Evolutionary conservation across 1,140 invertebrate genomes (phyloP).

Genomic region (Branchinecta lindahli): DNA sequence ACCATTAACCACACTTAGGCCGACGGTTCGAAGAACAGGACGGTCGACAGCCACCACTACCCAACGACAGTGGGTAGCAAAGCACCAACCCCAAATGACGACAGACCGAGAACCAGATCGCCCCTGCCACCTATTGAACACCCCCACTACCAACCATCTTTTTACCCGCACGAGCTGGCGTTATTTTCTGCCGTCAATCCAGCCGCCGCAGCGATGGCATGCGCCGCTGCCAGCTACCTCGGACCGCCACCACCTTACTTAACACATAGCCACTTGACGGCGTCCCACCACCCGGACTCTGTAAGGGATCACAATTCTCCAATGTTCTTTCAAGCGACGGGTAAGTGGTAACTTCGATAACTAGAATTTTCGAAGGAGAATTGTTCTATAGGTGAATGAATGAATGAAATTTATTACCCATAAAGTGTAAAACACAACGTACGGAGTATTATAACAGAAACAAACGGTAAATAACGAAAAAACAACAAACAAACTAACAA

Average conservation of each 20-base stretch:
- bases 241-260: slow-evolving; percentile 1
- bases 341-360: slow-evolving; percentile 9
- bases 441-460: no score
- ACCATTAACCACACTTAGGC: no score
- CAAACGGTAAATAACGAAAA: no score
- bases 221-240: slow-evolving; percentile 9
- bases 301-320: slow-evolving; percentile 14
- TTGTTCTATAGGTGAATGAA: neutral
- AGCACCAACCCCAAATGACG: neutral
- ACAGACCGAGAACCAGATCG: neutral
- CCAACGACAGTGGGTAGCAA: no score
- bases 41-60: no score
- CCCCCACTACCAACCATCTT: neutral
- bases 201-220: slow-evolving; percentile 14
- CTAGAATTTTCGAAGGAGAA: neutral
- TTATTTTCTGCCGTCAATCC: slow-evolving; percentile 3
- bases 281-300: neutral
- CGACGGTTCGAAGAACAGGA: no score
- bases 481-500: no score
- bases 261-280: neutral
- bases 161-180: neutral
- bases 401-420: no score
- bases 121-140: neutral
- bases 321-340: slow-evolving; percentile 20
- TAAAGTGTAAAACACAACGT: no score